Base-by-base conservation (phyloP, 2,797 vertebrate genomes). In the Rhinophrynus dorsalis region DNA sequence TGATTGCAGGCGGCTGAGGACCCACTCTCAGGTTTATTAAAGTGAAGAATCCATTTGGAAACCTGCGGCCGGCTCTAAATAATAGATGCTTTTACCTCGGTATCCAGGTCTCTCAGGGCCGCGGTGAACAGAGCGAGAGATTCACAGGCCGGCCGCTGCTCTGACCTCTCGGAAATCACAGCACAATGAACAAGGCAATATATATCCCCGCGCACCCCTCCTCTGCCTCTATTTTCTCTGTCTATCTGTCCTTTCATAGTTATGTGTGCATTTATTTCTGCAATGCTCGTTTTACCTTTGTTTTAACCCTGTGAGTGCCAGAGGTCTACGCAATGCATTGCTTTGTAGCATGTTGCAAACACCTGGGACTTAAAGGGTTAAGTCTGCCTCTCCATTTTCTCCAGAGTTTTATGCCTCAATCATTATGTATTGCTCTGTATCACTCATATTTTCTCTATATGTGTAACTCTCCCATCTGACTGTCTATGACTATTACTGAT, bases 11-110 rank as follows among this genome's bases (percentile, higher is more conserved):
- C 64, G 35, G 62, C 24, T 20, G 29, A 59, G 45, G 35, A 52
- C 54, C 32, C 54, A 59, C 45, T 60, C 62, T 45, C 37, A 27
- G 69, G 62, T 73, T 73, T 73, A 73, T 73, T 73, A 73, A 73
- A 73, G 61, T 66, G 69, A 73, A 60, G 69, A 73, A 66, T 66
- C 69, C 69, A 73, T 73, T 73, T 66, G 69, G 69, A 73, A 73
- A 73, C 62, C 61, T 59, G 45, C 66, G 69, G 61, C 69, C 44
- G 62, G 26, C 62, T 51, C 69, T 73, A 66, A 73, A 73, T 73
- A 73, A 73, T 73, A 73, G 69, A 73, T 73, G 69, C 69, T 73
- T 73, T 73, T 73, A 73, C 69, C 69, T 73, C 62, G 45, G 54
- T 73, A 66, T 73, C 45, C 69, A 65, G 69, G 69, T 73, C 69